A percentile compares a stretch with the other conserved stretches of the same genome.
Evolutionary conservation across 2,797 vertebrate species (phyloP).

Genomic region (Garrulus glandarius): DNA sequence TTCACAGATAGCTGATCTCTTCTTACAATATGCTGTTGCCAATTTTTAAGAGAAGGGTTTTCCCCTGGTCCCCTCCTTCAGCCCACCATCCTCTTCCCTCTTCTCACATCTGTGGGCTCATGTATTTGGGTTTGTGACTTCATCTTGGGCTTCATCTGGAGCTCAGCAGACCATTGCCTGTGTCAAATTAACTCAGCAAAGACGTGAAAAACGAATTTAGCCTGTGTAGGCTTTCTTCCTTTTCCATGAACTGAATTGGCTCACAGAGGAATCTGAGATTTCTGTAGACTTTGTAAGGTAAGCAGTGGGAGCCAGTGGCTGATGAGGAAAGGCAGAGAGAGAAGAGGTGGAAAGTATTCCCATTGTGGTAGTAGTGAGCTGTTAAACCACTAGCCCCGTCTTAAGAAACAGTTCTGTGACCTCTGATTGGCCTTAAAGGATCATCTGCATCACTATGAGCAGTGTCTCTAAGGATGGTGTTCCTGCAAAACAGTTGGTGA

Average conservation of each 20-base stretch:
- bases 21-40: not conserved
- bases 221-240: not conserved
- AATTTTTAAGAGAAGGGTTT: not conserved
- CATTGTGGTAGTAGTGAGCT: not conserved
- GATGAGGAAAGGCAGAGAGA: not conserved
- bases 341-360: not conserved
- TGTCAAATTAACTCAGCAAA: not conserved
- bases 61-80: not conserved
- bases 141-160: not conserved
- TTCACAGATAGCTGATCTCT: not conserved
- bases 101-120: not conserved
- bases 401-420: not conserved
- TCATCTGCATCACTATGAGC: not conserved
- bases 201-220: not conserved
- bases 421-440: not conserved
- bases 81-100: fast-evolving
- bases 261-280: not conserved
- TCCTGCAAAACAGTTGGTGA: not conserved
- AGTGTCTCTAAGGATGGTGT: not conserved
- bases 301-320: not conserved
- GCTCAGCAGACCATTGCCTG: not conserved
- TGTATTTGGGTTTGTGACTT: fast-evolving
- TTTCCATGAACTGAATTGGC: not conserved
- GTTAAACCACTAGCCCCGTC: not conserved
- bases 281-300: not conserved